Conservation (phyloP, 2,113 vertebrate genomes). For the Megaceryle maxima region DNA sequence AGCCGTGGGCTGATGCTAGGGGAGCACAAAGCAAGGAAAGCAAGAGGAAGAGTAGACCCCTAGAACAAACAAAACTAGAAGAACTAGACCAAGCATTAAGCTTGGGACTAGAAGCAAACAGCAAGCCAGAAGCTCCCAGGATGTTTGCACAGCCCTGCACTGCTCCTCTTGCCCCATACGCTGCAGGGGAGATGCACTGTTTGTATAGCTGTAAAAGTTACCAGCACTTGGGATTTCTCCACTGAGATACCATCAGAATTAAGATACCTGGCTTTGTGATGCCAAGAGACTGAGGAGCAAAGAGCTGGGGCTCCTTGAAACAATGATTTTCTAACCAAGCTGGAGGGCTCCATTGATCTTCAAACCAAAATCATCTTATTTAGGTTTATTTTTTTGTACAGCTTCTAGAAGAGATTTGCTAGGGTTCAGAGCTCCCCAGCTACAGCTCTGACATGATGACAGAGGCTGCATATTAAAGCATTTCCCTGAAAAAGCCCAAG, state of each 20-base stretch:
- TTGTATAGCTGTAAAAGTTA: rapidly evolving
- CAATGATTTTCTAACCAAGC: neutral
- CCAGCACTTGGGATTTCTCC: neutral
- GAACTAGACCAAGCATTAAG: neutral
- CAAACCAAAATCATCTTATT: neutral
- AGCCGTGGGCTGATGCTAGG: neutral
- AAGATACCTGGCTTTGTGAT: neutral
- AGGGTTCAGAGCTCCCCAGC: neutral
- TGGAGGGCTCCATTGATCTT: neutral
- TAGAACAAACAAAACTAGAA: neutral
- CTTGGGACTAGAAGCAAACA: neutral
- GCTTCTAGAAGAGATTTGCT: neutral
- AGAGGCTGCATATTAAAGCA: neutral
- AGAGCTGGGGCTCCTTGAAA: neutral
- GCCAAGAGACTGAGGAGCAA: neutral
- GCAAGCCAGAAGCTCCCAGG: neutral
- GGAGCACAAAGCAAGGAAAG: neutral
- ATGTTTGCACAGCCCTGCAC: neutral
- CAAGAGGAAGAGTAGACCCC: neutral
- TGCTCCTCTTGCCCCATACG: rapidly evolving
- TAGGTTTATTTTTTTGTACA: neutral
- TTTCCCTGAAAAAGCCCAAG: neutral
- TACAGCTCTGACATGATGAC: neutral
- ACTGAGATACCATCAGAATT: neutral
- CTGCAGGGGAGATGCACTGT: neutral